phyloP scores from a whole-genome alignment of 2,113 vertebrate genomes.

The Chrysochloris asiatica region DNA sequence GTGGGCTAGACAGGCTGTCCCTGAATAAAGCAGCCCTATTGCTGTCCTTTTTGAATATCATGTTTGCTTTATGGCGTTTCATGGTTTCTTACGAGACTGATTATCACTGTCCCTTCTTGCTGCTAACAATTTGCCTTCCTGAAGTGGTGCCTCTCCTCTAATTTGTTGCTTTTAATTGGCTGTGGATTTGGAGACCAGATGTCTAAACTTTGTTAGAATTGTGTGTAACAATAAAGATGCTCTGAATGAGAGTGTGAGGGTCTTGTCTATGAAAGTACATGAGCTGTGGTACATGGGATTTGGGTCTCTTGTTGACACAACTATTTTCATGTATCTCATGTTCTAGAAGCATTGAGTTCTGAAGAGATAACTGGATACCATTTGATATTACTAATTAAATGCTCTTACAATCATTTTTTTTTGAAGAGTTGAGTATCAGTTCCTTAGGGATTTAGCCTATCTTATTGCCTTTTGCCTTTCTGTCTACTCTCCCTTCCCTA shows the following conservation, averaged over 20 bases:
- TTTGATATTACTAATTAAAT: slow-evolving; percentile 29
- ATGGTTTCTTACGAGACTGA: slow-evolving; percentile 23
- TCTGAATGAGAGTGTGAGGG: background rate
- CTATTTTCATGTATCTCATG: background rate
- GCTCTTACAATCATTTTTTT: slow-evolving; percentile 1
- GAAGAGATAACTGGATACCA: background rate
- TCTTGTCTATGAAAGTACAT: slow-evolving; percentile 1
- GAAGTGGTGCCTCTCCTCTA: background rate
- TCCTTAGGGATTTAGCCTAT: background rate
- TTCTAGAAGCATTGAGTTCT: slow-evolving; percentile 23
- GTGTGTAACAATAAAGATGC: background rate
- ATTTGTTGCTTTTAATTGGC: slow-evolving; percentile 37
- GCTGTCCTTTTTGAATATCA: slow-evolving; percentile 13
- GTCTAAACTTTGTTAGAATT: slow-evolving; percentile 40
- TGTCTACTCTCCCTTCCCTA: background rate
- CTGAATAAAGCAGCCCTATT: slow-evolving; percentile 8
- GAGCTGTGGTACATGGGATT: background rate
- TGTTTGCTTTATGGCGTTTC: slow-evolving; percentile 4
- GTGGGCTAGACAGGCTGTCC: background rate
- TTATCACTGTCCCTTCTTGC: slow-evolving; percentile 15
- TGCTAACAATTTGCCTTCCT: background rate
- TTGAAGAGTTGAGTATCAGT: background rate
- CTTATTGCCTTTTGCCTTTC: background rate
- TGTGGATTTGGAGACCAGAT: no score
- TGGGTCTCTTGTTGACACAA: background rate